A percentile compares a stretch with the other conserved stretches of the same genome.
Conservation (phyloP, 2,888 invertebrate species). For the Aricia artaxerxes region DNA sequence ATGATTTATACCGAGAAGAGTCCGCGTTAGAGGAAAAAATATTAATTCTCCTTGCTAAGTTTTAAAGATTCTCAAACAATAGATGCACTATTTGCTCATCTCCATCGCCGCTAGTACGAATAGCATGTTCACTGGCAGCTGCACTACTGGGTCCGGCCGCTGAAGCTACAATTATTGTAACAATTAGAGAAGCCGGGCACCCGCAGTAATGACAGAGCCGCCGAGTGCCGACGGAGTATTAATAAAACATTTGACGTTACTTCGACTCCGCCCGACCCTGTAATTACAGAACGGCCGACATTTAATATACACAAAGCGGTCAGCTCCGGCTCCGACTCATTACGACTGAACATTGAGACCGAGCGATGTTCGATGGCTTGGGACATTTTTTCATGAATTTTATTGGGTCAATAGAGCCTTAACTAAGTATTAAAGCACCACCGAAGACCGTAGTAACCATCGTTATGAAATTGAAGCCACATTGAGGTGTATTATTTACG, state of each 20-base stretch:
- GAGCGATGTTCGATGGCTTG: neutral
- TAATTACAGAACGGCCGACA: conserved; percentile 6
- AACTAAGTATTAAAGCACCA: neutral
- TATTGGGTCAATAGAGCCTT: neutral
- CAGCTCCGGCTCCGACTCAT: neutral
- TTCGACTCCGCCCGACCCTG: neutral
- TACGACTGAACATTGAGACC: neutral
- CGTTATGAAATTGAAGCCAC: neutral
- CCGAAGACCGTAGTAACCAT: neutral
- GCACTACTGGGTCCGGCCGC: neutral
- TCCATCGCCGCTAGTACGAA: neutral
- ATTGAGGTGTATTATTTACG: neutral
- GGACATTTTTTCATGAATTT: neutral
- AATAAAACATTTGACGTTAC: conserved; percentile 6
- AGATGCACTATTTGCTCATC: neutral
- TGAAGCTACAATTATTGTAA: conserved; percentile 1
- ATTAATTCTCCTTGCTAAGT: neutral
- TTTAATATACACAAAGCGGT: conserved; percentile 6
- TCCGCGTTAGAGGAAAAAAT: neutral
- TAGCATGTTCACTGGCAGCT: neutral
- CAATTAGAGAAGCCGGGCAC: neutral
- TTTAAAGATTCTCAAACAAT: neutral
- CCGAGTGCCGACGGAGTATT: neutral
- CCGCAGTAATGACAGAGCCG: conserved; percentile 9
- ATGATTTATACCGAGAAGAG: neutral